Evolutionary conservation across 2,113 vertebrate species (phyloP).

Genomic region (Dasyornis broadbenti): DNA sequence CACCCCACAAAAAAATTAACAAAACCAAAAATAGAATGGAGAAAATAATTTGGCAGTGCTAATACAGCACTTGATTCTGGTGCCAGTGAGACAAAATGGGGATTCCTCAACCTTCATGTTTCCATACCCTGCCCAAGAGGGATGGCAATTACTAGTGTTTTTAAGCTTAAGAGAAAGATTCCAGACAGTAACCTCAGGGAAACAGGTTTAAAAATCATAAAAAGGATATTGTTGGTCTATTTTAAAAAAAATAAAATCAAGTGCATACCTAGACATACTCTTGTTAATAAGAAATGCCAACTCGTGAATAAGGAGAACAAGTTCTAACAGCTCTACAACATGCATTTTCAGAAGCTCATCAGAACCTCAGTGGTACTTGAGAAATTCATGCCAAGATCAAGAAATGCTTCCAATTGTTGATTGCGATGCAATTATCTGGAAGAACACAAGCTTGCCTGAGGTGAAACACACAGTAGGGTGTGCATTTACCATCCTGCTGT

Average conservation of each 20-base stretch:
- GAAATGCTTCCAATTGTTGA: not conserved
- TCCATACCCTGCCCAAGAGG: not conserved
- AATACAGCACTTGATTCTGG: not conserved
- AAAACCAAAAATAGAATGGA: not conserved
- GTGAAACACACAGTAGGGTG: not conserved
- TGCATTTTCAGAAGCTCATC: not conserved
- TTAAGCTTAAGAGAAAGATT: not conserved
- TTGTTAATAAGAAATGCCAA: not conserved
- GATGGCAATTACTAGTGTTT: not conserved
- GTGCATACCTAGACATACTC: not conserved
- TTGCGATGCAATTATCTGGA: not conserved
- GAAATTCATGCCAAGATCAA: not conserved
- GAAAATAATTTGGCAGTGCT: not conserved
- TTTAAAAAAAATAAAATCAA: not conserved
- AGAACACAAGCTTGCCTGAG: not conserved
- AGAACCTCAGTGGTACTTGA: not conserved
- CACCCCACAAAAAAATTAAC: not conserved
- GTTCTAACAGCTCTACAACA: not conserved
- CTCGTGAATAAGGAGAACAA: not conserved
- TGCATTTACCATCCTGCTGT: not conserved
- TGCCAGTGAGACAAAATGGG: not conserved
- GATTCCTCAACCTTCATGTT: not conserved
- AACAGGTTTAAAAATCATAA: not conserved
- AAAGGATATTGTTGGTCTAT: not conserved
- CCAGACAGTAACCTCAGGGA: not conserved